Base-by-base conservation (phyloP, 2,113 vertebrate genomes). In the Salvelinus namaycush region DNA sequence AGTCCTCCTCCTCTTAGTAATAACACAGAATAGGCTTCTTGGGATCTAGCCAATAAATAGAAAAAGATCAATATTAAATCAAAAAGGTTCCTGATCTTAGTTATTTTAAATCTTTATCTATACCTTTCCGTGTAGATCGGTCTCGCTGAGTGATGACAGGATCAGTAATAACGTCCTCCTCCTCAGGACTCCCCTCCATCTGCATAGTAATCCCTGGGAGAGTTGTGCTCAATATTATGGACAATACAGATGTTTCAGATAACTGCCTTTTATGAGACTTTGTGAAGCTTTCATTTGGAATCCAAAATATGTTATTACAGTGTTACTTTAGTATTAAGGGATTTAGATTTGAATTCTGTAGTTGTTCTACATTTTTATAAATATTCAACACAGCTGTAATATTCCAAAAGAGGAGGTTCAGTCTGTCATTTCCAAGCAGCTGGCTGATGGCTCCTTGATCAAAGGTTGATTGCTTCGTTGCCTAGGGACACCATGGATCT, bases 131-230 rank as follows among this genome's bases (percentile, higher is more conserved):
- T 96, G 92, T 81, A 92, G 60, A 83, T 97, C 89, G 57, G 86
- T 89, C 84, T 97, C 96, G 90, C 98, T 99, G 73, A 99, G 88
- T 13, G 75, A 79, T 44, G 96, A 96, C 51, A 98, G 89, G 64
- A 95, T 90, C 76, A 97, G 87, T 29, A 70, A 95, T 8, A 0
- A 51, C 78, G 11, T 92, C 93, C 59, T 97, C 95, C 8, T 94
- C 93, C 39, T 94, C 86, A 26, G 72, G 76, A 24, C 79, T 90
- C 0, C 27, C 88, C 76, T 89, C 89, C 84, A 91, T 90, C 76
- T 91, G 91, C 81, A 91, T 94, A 77, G 99, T 77, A 81, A 96
- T 84, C 59, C 91, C 98, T 99, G 78, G 68, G 73, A 79, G 72
- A 82, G 71, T 14, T 27, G 13, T 44, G 22, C 22, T 44, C 57